A percentile compares a stretch with the other conserved stretches of the same genome.
These are phyloP conservation scores for Phrynocephalus vlangalii DNA, from an alignment of 2,797 vertebrate genomes.

Conservation along the genomic window DNA sequence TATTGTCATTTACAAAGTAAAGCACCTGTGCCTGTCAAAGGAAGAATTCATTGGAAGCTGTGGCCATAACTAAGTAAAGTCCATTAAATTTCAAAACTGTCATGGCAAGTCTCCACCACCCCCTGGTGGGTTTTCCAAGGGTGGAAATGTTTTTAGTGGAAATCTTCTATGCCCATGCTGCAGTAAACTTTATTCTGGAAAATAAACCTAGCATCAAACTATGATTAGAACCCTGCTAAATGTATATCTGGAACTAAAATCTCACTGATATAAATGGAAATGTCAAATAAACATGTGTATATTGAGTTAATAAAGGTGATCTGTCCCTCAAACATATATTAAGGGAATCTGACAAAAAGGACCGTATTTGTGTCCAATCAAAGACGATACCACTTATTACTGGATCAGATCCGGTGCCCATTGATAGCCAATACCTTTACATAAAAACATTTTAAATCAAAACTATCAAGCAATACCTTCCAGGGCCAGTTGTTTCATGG, in stretches of 20 bases:
- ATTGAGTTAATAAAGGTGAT: background rate
- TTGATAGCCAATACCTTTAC: background rate
- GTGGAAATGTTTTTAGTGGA: background rate
- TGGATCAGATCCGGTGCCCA: background rate
- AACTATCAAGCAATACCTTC: background rate
- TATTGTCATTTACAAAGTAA: constrained; percentile 21
- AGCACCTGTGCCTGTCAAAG: background rate
- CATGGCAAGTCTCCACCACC: background rate
- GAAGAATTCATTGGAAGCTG: background rate
- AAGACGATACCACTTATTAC: background rate
- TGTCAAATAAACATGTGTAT: background rate
- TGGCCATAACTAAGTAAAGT: background rate
- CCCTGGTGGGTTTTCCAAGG: background rate
- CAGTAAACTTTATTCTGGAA: background rate
- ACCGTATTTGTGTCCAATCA: background rate
- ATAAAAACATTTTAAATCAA: background rate
- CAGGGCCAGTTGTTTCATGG: background rate
- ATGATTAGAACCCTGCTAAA: constrained; percentile 1
- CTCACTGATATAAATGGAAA: background rate
- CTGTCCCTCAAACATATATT: background rate
- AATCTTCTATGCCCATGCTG: background rate
- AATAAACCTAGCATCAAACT: background rate
- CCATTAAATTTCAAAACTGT: background rate
- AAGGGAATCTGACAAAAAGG: background rate
- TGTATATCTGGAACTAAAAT: background rate